Evolutionary conservation across 1,140 invertebrate species (phyloP), one percentile per base, ranked within the genome.

Genomic region (Aporrectodea caliginosa): DNA sequence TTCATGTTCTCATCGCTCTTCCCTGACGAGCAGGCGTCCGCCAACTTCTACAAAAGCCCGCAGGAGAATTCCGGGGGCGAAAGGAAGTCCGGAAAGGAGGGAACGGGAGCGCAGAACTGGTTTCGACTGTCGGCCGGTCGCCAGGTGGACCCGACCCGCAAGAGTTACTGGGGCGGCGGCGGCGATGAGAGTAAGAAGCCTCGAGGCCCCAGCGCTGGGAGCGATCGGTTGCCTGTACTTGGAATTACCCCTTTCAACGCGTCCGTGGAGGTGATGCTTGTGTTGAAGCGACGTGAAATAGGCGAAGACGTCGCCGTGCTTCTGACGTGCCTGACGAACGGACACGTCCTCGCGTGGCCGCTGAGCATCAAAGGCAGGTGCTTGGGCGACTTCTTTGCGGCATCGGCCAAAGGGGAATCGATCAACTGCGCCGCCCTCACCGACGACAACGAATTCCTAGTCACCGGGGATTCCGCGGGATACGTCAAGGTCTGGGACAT

Each of bases 401-500:
- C 33, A 12, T 68, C 76, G 72, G 29, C n/a, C 1, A 33, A 74
- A n/a, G 69, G 69, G 16, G 74, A 75, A 30, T 35, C 58, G 35
- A 31, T 75, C 73, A 27, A 69, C 2, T 73, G 35, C 29, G 34
- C 72, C 0, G 16, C 29, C 30, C 30, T 73, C 14, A 70, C 34
- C 16, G 12, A 22, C 1, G 74, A 79, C 35, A 73, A 79, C 68
- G 27, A 1, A 1, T 34, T 79, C n/a, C 79, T 79, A 14, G 32
- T 79, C n/a, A 79, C 79, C 35, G 79, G 79, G 16, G 79, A 79
- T 58, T 75, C 73, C 1, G 32, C 69, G 0, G 79, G 79, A 14
- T 79, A 69, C 79, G 32, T 79, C 16, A 76, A 76, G 68, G 79
- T 78, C 2, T 79, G 69, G 70, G 78, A 79, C 71, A 79, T 79